Evolutionary conservation across 2,113 vertebrate genomes (phyloP).

Genomic region (Peromyscus polionotus): DNA sequence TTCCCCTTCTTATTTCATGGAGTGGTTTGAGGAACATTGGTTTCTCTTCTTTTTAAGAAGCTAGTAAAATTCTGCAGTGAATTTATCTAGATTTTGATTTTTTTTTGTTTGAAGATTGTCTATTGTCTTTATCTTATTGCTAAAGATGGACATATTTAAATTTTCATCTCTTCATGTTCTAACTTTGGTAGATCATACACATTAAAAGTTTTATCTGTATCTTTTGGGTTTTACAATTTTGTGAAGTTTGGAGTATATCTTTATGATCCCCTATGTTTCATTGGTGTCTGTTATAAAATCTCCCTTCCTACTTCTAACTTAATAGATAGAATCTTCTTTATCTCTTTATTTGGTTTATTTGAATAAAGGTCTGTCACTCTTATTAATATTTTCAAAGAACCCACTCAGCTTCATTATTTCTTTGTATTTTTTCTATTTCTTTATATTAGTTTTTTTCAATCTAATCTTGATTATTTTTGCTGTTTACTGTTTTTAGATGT

Average conservation of each 20-base stretch:
- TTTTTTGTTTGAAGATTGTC: neutral
- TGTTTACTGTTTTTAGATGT: neutral
- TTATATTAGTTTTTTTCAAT: neutral
- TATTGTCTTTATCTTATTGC: neutral
- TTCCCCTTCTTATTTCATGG: neutral
- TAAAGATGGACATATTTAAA: neutral
- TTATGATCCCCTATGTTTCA: neutral
- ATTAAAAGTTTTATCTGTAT: neutral
- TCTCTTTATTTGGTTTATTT: neutral
- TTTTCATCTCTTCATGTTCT: neutral
- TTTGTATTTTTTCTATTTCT: neutral
- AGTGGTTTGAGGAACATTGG: neutral
- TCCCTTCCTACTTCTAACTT: neutral
- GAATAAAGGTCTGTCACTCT: neutral
- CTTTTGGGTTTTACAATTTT: neutral
- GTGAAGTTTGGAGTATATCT: neutral
- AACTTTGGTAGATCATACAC: neutral
- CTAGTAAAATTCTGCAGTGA: neutral
- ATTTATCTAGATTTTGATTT: neutral
- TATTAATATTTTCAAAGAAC: neutral
- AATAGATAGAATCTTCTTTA: neutral
- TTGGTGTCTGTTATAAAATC: neutral
- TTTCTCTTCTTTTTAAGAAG: neutral
- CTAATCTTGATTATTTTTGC: neutral
- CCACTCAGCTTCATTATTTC: neutral